A percentile compares a stretch with the other conserved stretches of the same genome.
These are phyloP conservation scores for Penaeus japonicus DNA, from an alignment of 1,140 invertebrate species.

Conservation along the genomic window DNA sequence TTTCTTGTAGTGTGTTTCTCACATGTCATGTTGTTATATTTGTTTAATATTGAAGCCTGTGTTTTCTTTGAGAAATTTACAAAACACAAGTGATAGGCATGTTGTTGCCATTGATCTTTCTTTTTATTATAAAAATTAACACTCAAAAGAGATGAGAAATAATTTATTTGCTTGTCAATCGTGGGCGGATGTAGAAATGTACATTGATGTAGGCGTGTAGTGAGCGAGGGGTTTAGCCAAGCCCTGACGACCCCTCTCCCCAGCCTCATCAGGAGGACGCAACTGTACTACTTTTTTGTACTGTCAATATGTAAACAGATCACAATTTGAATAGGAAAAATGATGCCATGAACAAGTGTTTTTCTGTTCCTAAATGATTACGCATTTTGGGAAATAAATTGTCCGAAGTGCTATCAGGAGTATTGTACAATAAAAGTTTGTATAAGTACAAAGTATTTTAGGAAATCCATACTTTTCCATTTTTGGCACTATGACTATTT, in stretches of 20 bases:
- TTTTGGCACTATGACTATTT: too few species aligned
- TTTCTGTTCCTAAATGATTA: constrained; percentile 2
- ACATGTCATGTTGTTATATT: constrained; percentile 56
- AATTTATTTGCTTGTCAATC: constrained; percentile 58
- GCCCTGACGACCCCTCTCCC: constrained; percentile 37
- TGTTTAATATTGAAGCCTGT: constrained; percentile 49
- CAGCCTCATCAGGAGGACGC: constrained; percentile 37
- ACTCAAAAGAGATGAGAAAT: constrained; percentile 28
- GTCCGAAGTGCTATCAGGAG: background rate
- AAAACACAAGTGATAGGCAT: constrained; percentile 57
- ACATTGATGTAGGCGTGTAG: constrained; percentile 54
- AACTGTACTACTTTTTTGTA: constrained; percentile 69
- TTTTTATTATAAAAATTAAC: constrained; percentile 29
- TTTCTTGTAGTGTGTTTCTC: constrained; percentile 52
- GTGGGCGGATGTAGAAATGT: constrained; percentile 59
- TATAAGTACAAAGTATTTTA: background rate
- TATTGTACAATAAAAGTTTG: background rate
- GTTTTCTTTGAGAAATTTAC: constrained; percentile 36
- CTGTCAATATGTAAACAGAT: constrained; percentile 71
- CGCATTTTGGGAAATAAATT: background rate
- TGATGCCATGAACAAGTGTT: constrained; percentile 51
- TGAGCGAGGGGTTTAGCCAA: constrained; percentile 35
- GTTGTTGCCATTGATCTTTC: constrained; percentile 39
- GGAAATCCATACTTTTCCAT: too few species aligned
- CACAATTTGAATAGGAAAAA: constrained; percentile 69